Percentiles rank a stretch among this genome's conserved stretches.
Evolutionary conservation across 92 coral and sea anemone species (phyloP).

Genomic region (Actinernus sp.): DNA sequence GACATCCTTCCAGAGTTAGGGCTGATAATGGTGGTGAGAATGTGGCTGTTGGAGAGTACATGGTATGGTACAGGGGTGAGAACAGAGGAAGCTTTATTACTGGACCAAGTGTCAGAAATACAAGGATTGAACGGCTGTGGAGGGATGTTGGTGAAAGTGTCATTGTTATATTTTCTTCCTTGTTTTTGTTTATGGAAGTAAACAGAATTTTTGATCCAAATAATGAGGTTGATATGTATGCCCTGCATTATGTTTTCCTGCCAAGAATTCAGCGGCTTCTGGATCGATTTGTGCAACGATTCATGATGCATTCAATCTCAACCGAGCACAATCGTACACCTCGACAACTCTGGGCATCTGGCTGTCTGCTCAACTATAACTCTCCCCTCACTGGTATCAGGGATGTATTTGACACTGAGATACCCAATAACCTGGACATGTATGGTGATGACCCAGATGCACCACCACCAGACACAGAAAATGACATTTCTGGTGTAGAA

Average conservation of each 20-base stretch:
- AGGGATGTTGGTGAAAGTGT: slow-evolving; percentile 59
- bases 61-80: slow-evolving; percentile 27
- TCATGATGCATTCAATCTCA: slow-evolving; percentile 20
- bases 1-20: slow-evolving; percentile 51
- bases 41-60: slow-evolving; percentile 29
- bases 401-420: slow-evolving; percentile 4
- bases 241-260: slow-evolving; percentile 41
- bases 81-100: slow-evolving; percentile 65
- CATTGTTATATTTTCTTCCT: slow-evolving; percentile 8
- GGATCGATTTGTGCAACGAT: slow-evolving; percentile 30
- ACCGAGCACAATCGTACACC: slow-evolving; percentile 54
- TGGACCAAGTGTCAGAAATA: slow-evolving; percentile 56
- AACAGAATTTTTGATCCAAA: slow-evolving; percentile 18
- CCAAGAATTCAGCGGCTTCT: slow-evolving; percentile 37
- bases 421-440: slow-evolving; percentile 3
- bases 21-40: slow-evolving; percentile 62
- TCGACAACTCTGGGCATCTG: slow-evolving; percentile 44
- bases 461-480: slow-evolving; percentile 37
- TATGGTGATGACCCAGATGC: slow-evolving; percentile 38
- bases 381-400: slow-evolving; percentile 25
- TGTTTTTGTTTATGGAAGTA: slow-evolving; percentile 37
- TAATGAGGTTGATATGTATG: slow-evolving; percentile 22
- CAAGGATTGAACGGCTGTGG: slow-evolving; percentile 65
- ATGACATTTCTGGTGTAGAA: slow-evolving; percentile 18
- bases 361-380: slow-evolving; percentile 7